phyloP scores from a whole-genome alignment of 1,140 invertebrate genomes.

The Elymnias hypermnestra region DNA sequence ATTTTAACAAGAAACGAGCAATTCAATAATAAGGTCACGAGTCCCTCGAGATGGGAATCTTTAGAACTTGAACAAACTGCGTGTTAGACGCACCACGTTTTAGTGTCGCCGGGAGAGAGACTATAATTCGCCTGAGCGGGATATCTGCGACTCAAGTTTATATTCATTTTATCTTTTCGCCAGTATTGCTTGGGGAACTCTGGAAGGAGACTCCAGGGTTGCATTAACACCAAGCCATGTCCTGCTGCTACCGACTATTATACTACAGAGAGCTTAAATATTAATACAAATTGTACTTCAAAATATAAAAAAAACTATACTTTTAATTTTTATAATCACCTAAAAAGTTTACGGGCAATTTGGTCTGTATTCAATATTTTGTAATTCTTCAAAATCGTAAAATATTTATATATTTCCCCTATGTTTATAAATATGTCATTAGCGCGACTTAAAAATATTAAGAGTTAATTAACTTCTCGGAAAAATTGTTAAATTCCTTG shows the following conservation, averaged over 20 bases:
- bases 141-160: conserved; percentile 71
- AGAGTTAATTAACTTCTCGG: too few species aligned
- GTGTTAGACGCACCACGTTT: conserved; percentile 44
- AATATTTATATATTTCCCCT: too few species aligned
- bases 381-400: too few species aligned
- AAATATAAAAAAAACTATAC: too few species aligned
- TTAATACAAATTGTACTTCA: too few species aligned
- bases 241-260: conserved; percentile 48
- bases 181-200: conserved; percentile 64
- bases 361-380: too few species aligned
- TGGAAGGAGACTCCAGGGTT: conserved; percentile 66
- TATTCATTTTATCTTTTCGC: conserved; percentile 73
- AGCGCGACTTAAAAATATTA: too few species aligned
- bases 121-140: conserved; percentile 66
- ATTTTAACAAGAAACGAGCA: neutral
- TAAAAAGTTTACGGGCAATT: too few species aligned
- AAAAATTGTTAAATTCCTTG: too few species aligned
- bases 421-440: too few species aligned
- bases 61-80: conserved; percentile 32
- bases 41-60: neutral
- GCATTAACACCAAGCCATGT: conserved; percentile 54
- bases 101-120: conserved; percentile 65
- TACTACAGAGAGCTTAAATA: conserved; percentile 62
- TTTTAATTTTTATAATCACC: too few species aligned
- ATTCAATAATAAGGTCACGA: conserved; percentile 2